Evolutionary conservation across 2,888 invertebrate genomes (phyloP).

Genomic region (Seira sanloemensis): DNA sequence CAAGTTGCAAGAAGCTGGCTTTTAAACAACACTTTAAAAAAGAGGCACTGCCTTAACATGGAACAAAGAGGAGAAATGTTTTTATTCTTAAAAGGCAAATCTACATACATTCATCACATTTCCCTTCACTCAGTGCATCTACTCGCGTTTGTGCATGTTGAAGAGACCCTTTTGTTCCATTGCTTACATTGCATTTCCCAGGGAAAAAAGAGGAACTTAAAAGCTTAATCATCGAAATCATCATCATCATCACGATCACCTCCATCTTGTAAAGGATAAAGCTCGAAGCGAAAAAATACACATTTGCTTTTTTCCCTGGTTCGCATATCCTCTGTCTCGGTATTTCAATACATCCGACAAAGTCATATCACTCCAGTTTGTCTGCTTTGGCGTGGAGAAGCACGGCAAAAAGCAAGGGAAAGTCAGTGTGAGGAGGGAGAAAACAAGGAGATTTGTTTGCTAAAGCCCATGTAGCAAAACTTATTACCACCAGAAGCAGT

Average conservation of each 20-base stretch:
- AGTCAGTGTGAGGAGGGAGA: background rate
- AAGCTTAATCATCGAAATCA: background rate
- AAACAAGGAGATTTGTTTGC: background rate
- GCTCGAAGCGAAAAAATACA: background rate
- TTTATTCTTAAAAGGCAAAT: background rate
- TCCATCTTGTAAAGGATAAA: background rate
- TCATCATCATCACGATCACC: too few species aligned
- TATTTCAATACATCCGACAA: background rate
- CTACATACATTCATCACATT: background rate
- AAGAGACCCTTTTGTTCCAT: background rate
- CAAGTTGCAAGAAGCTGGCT: too few species aligned
- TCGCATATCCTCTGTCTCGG: background rate
- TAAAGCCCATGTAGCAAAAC: background rate
- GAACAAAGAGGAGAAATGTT: too few species aligned
- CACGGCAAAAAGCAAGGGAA: background rate
- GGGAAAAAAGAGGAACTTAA: background rate
- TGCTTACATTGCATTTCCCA: background rate
- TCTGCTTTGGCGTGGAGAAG: background rate
- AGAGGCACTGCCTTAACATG: too few species aligned
- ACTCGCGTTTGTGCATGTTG: background rate
- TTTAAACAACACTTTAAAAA: too few species aligned
- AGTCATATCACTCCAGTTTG: background rate
- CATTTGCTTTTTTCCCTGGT: background rate
- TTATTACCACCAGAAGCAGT: background rate
- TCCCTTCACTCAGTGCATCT: background rate